phyloP scores from a whole-genome alignment of 2,797 vertebrate genomes.

The Phataginus tricuspis region DNA sequence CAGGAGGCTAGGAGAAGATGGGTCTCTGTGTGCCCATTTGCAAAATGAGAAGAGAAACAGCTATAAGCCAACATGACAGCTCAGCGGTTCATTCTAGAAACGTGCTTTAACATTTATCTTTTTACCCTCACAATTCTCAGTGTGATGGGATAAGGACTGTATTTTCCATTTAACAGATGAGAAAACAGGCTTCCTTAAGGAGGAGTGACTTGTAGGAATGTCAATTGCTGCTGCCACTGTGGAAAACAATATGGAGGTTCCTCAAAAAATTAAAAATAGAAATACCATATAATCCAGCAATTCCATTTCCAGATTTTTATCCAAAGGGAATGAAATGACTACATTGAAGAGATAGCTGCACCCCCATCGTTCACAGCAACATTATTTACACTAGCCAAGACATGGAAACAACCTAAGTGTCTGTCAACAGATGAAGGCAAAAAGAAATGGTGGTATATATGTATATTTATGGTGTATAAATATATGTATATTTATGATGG shows the following conservation, averaged over 20 bases:
- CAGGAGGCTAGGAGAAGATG: background rate
- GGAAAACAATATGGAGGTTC: background rate
- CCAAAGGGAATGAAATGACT: background rate
- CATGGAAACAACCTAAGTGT: background rate
- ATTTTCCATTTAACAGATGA: conserved; percentile 19
- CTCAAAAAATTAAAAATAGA: background rate
- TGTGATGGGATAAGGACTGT: background rate
- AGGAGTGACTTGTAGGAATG: background rate
- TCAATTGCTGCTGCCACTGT: background rate
- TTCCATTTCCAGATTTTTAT: background rate
- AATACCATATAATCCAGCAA: background rate
- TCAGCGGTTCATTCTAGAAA: conserved; percentile 1
- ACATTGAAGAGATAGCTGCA: background rate
- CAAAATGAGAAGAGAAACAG: conserved; percentile 43
- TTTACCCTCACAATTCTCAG: background rate
- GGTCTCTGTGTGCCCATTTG: background rate
- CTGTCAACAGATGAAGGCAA: background rate
- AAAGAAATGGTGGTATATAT: background rate
- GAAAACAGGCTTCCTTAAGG: conserved; percentile 44
- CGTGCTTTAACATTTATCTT: conserved; percentile 20
- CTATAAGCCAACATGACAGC: background rate
- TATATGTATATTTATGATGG: too few species aligned
- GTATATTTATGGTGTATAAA: too few species aligned
- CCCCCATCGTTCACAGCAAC: background rate
- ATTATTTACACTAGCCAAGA: background rate